phyloP scores from a whole-genome alignment of 2,888 invertebrate species.

The Scaptomyza cyrtandrae region DNA sequence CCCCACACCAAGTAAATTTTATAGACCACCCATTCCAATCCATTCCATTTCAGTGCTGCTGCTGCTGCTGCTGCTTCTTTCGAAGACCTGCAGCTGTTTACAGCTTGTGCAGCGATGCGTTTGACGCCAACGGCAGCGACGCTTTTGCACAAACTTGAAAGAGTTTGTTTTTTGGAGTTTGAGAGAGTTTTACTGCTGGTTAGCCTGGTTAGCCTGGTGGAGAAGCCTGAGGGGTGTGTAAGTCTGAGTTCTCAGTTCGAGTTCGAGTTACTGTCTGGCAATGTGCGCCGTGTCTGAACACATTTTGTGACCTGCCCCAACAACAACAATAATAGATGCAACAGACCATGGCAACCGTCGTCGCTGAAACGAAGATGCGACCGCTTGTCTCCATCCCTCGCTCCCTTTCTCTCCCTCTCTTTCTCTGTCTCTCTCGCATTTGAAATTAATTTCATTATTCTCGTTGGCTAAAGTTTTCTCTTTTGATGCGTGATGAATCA shows the following conservation, averaged over 20 bases:
- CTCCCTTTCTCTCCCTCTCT: too few relatives aligned
- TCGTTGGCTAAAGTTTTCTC: conserved; percentile 63
- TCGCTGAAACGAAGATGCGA: conserved; percentile 64
- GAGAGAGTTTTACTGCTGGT: background rate
- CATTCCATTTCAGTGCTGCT: too few relatives aligned
- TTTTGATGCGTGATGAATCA: conserved; percentile 73
- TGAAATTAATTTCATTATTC: conserved; percentile 74
- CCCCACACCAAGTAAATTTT: conserved; percentile 51
- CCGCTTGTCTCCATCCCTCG: conserved; percentile 29
- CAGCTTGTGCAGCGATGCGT: conserved; percentile 67
- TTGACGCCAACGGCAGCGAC: conserved; percentile 45
- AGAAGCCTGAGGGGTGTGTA: too few relatives aligned
- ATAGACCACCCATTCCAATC: background rate
- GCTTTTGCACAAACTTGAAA: conserved; percentile 14
- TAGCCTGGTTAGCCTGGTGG: too few relatives aligned
- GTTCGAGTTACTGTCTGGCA: conserved; percentile 64
- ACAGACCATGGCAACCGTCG: conserved; percentile 61
- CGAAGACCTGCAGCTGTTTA: conserved; percentile 5
- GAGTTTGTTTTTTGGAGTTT: conserved; percentile 11
- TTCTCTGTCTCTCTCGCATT: conserved; percentile 1
- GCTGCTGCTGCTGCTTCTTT: background rate
- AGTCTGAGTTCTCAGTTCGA: background rate
- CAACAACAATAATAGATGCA: conserved; percentile 43
- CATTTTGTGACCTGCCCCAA: conserved; percentile 66
- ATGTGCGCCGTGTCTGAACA: conserved; percentile 57